Percentiles rank a stretch among this genome's conserved stretches.
Evolutionary conservation across 2,888 invertebrate species (phyloP).

Genomic region (Dascillus cervinus): DNA sequence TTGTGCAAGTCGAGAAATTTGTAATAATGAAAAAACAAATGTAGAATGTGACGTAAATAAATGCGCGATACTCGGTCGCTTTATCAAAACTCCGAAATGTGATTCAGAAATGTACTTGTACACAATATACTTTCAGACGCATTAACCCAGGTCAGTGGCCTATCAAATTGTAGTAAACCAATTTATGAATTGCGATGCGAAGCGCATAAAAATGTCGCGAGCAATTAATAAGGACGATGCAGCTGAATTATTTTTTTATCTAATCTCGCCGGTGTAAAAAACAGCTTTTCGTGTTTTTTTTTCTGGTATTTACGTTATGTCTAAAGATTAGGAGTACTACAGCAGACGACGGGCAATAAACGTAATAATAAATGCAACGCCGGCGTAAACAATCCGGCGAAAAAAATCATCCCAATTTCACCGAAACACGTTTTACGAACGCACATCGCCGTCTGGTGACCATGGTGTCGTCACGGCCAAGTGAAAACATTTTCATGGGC

Average conservation of each 20-base stretch:
- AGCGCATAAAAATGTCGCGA: not conserved
- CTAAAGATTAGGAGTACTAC: no score
- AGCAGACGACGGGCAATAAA: no score
- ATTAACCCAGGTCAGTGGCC: conserved; percentile 24
- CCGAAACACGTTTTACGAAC: conserved; percentile 15
- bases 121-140: conserved; percentile 15
- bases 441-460: conserved; percentile 14
- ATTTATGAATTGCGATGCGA: conserved; percentile 16
- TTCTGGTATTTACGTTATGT: not conserved
- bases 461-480: conserved; percentile 12
- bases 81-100: no score
- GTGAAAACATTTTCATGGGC: not conserved
- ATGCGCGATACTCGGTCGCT: no score
- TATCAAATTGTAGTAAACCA: conserved; percentile 18
- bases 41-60: no score
- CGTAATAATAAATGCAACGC: no score
- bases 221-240: not conserved
- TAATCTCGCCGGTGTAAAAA: not conserved
- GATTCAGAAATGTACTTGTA: no score
- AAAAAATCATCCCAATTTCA: conserved; percentile 20
- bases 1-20: no score
- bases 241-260: not conserved
- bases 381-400: no score
- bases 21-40: no score
- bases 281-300: not conserved